Conservation (phyloP, 2,888 invertebrate genomes). For the Auanema freiburgensis region DNA sequence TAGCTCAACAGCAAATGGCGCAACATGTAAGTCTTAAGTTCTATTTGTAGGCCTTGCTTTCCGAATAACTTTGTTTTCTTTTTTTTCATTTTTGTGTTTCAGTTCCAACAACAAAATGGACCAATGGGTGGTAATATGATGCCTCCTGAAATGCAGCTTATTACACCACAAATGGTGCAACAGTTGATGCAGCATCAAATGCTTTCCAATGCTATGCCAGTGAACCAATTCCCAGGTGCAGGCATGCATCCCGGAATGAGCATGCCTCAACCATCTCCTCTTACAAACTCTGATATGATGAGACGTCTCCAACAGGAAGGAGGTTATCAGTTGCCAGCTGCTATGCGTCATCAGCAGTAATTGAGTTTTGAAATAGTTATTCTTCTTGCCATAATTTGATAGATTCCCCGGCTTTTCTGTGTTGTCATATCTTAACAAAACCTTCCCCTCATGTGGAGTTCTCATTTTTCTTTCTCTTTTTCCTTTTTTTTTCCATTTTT, state of each 20-base stretch:
- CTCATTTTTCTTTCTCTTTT: too few relatives aligned
- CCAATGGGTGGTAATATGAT: slow-evolving; percentile 5
- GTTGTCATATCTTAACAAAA: too few relatives aligned
- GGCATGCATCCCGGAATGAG: slow-evolving; percentile 7
- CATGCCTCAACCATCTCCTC: slow-evolving; percentile 1
- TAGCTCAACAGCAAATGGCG: slow-evolving; percentile 13
- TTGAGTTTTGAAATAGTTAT: not conserved
- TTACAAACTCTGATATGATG: slow-evolving; percentile 26
- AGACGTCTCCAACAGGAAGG: slow-evolving; percentile 25
- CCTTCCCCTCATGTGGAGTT: too few relatives aligned
- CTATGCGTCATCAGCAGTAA: slow-evolving; percentile 7
- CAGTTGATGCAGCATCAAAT: slow-evolving; percentile 18
- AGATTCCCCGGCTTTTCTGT: too few relatives aligned
- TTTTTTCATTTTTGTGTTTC: slow-evolving; percentile 1
- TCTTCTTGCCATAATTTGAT: too few relatives aligned
- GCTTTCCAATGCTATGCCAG: slow-evolving; percentile 5
- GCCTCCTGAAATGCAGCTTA: slow-evolving; percentile 17
- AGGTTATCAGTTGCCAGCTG: not conserved
- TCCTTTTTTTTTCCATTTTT: too few relatives aligned
- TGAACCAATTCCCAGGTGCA: not conserved
- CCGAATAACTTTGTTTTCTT: too few relatives aligned
- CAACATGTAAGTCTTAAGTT: slow-evolving; percentile 3
- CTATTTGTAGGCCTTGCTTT: too few relatives aligned
- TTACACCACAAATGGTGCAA: slow-evolving; percentile 19
- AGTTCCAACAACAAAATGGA: not conserved